phyloP scores from a whole-genome alignment of 2,797 vertebrate species.

The Sebastes elongatus region DNA sequence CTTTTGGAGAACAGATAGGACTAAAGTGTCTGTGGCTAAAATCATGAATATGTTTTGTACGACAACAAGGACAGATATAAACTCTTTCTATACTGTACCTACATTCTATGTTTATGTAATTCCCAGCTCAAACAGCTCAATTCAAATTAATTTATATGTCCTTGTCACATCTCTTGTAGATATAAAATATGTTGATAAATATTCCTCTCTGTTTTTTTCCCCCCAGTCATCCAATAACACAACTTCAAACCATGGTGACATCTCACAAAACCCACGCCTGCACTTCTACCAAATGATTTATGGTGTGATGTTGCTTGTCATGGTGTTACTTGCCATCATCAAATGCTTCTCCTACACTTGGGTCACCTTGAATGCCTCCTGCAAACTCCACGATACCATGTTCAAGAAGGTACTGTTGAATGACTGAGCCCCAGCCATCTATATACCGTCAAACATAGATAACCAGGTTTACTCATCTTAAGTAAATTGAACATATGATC shows the following conservation, averaged over 20 bases:
- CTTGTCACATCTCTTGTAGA: background rate
- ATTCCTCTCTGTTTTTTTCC: background rate
- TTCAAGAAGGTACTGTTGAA: slow-evolving; percentile 77
- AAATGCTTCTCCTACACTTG: slow-evolving; percentile 80
- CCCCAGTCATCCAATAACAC: background rate
- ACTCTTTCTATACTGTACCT: background rate
- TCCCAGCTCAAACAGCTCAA: background rate
- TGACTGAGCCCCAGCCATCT: background rate
- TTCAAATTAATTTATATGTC: background rate
- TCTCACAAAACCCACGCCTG: slow-evolving; percentile 71
- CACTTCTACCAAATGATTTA: slow-evolving; percentile 80
- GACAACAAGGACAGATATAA: background rate
- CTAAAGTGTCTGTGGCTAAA: no score
- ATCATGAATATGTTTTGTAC: background rate
- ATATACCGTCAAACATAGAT: background rate
- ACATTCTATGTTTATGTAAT: background rate
- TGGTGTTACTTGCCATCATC: slow-evolving; percentile 61
- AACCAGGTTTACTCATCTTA: no score
- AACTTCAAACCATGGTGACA: background rate
- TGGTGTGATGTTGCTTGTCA: slow-evolving; percentile 54
- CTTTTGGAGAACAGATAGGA: no score
- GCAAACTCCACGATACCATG: slow-evolving; percentile 79
- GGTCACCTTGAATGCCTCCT: slow-evolving; percentile 78
- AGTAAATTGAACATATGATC: no score
- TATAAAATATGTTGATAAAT: background rate